phyloP scores from a whole-genome alignment of 2,888 invertebrate genomes.

The Hirtodrosophila duncani region DNA sequence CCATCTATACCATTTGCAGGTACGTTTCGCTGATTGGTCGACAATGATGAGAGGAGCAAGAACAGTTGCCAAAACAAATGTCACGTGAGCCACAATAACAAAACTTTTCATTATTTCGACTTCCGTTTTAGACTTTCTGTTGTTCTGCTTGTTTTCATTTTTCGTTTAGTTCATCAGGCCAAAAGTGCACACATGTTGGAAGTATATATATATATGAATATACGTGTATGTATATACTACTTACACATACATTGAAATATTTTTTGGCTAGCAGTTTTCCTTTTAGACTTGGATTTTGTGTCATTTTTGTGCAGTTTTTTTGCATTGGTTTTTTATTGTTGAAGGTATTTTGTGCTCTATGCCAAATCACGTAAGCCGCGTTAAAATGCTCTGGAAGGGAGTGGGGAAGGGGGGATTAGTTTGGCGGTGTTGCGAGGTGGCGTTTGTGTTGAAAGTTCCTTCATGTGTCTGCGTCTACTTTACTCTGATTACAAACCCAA shows the following conservation, averaged over 20 bases:
- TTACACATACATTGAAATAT: constrained; percentile 31
- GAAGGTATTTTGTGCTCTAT: no score
- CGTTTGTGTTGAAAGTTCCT: constrained; percentile 12
- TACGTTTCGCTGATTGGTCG: constrained; percentile 48
- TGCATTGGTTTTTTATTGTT: constrained; percentile 12
- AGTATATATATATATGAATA: no score
- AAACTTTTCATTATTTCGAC: constrained; percentile 14
- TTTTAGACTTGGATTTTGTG: constrained; percentile 1
- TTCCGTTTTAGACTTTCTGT: neutral
- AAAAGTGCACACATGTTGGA: no score
- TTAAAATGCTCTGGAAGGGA: neutral
- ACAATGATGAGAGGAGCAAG: constrained; percentile 27
- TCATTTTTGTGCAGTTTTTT: constrained; percentile 3
- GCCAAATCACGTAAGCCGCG: constrained; percentile 58
- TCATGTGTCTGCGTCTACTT: constrained; percentile 55
- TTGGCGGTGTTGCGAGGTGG: no score
- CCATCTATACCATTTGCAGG: constrained; percentile 37
- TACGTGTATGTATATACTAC: neutral
- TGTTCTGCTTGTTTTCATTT: constrained; percentile 3
- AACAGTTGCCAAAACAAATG: constrained; percentile 57
- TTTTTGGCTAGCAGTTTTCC: constrained; percentile 18
- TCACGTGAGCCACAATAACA: constrained; percentile 56
- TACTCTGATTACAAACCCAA: constrained; percentile 60
- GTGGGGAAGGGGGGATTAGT: neutral
- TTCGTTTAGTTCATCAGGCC: constrained; percentile 25